Base-by-base conservation (phyloP, 2,113 vertebrate species). In the Heteronetta atricapilla region DNA sequence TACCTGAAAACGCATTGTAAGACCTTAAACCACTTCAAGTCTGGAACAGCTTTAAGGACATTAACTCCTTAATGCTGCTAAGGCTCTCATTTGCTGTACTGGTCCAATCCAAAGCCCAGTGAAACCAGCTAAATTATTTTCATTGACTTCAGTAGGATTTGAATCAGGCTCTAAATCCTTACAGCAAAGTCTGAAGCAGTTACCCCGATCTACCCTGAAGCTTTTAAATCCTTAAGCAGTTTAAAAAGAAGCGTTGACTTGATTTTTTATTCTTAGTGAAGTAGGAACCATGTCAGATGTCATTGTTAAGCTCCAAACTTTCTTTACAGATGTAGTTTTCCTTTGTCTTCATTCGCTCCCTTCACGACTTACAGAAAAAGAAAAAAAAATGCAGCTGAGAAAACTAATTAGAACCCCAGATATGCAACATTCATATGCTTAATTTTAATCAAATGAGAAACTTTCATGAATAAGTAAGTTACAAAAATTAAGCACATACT, bases 381-480 rank as follows among this genome's bases (percentile, higher is more conserved):
- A 68, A 74, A n/a, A 26, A 59, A 20, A 29, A 15, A 58, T 18
- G 86, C 88, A 93, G 55, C 48, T 11, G 58, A 69, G 77, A 96
- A 85, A 92, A 90, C 91, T 96, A 95, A 96, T 97, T 96, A 96
- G 94, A 96, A 95, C 33, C 86, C 62, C 62, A 95, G 74, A 95
- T 94, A 93, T 94, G 93, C 83, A 95, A 92, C 88, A 95, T 94
- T 94, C 90, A 92, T 94, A 95, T 94, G 94, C 94, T 95, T 96
- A 96, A 95, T 96, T 97, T 97, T 96, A 96, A 97, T 97, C 94
- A 95, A 96, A 86, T 94, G 80, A 93, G 73, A 95, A 97, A 96
- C 86, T 96, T 94, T 94, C 70, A 77, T 95, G 92, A 92, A 94
- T 97, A 86, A 93, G 90, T 95, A 88, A 95, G 92, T 92, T 94